Conservation (phyloP, 1,140 invertebrate genomes). For the Aphidius gifuensis region DNA sequence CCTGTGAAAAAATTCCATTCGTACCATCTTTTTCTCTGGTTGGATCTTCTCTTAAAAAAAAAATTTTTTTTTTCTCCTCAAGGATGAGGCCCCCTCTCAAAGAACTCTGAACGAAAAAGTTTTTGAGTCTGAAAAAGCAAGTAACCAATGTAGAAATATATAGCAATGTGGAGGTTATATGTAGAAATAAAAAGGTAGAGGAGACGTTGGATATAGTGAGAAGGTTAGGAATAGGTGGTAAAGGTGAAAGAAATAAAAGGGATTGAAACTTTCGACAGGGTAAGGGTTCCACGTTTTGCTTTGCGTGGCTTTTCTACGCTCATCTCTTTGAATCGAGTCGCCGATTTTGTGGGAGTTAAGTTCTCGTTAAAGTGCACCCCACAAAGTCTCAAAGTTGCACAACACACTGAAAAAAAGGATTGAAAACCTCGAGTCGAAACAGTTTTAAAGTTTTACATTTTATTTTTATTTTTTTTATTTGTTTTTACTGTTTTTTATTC, state of each 20-base stretch:
- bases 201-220: neutral
- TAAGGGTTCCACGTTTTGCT: constrained; percentile 14
- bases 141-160: neutral
- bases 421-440: constrained; percentile 19
- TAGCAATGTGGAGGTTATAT: neutral
- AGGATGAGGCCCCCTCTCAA: constrained; percentile 8
- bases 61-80: constrained; percentile 7
- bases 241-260: constrained; percentile 13
- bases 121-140: constrained; percentile 15
- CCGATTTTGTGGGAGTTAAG: constrained; percentile 27
- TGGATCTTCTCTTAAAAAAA: neutral
- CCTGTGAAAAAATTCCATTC: constrained; percentile 27
- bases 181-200: neutral
- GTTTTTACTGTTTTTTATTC: neutral
- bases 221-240: too few relatives aligned
- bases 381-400: constrained; percentile 9
- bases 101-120: constrained; percentile 24
- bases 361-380: constrained; percentile 26
- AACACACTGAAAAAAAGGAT: constrained; percentile 9
- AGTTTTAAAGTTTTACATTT: constrained; percentile 21
- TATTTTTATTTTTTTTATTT: constrained; percentile 5
- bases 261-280: constrained; percentile 20
- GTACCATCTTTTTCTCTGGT: constrained; percentile 17
- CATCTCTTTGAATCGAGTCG: constrained; percentile 24
- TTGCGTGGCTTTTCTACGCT: constrained; percentile 19